A percentile compares a stretch with the other conserved stretches of the same genome.
Evolutionary conservation across 2,797 vertebrate genomes (phyloP).

Genomic region (Crocodylus rhombifer): DNA sequence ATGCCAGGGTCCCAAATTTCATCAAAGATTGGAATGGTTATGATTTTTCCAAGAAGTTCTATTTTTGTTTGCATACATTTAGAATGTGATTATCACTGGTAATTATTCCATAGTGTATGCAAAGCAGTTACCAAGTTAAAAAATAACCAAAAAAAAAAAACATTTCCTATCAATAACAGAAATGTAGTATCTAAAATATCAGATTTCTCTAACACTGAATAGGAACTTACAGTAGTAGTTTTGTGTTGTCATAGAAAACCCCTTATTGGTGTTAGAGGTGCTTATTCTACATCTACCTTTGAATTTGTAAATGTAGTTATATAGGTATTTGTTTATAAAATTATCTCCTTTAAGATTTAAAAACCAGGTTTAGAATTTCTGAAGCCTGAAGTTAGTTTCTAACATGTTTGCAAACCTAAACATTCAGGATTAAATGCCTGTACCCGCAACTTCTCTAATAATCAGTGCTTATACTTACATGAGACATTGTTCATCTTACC

Average conservation of each 20-base stretch:
- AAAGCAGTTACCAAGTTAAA: neutral
- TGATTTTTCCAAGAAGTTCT: neutral
- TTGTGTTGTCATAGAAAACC: neutral
- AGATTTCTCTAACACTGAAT: neutral
- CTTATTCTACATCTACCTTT: neutral
- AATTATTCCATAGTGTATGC: neutral
- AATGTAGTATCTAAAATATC: neutral
- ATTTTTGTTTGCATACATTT: neutral
- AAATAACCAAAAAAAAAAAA: neutral
- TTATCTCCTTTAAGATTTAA: neutral
- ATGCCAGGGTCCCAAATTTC: neutral
- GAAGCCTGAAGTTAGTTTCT: neutral
- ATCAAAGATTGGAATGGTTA: accelerated
- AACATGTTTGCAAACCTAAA: neutral
- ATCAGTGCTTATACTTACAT: neutral
- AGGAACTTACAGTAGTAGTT: neutral
- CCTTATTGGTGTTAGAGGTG: neutral
- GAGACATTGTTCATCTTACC: neutral
- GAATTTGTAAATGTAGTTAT: neutral
- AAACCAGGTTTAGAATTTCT: neutral
- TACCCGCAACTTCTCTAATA: neutral
- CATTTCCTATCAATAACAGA: neutral
- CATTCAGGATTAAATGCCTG: neutral
- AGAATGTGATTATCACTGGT: neutral
- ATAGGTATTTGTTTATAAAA: neutral